Evolutionary conservation across 2,888 invertebrate species (phyloP), one percentile per base, ranked within the genome.

Genomic region (Drosophila austrosaltans): DNA sequence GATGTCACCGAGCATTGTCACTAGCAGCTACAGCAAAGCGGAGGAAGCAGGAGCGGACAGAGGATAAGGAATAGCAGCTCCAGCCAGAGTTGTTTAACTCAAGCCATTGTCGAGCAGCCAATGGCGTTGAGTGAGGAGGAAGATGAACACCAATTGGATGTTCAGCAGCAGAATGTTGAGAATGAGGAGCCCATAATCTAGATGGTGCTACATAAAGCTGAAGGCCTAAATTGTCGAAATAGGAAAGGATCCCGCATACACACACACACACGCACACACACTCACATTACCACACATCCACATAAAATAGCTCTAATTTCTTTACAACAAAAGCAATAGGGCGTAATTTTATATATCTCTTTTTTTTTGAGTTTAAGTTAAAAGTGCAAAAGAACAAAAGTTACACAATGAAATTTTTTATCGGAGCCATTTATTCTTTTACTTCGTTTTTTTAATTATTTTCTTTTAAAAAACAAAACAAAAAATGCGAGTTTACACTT

Each of bases 1-100:
- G 98, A 98, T 92, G 96, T 98, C 70, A 98, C 98, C 66, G 98
- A 98, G 94, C 98, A 98, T 92, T 98, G 98, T 93, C 98, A 98
- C 94, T 98, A 94, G 94, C 91, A 87, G 79, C 82, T 83, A 16
- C 28, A 64, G 63, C 69, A 74, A 54, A 75, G 69, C 73, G 59
- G 69, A 28, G 53, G 63, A 12, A 22, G 25, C 10, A 63, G 44
- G 28, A 28, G 39, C 66, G 22, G 30, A 30, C 72, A 58, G 28
- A 30, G 20, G 12, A 20, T 48, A 22, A 22, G 25, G 8, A 6
- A 4, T 12, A 16, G 69, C 67, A 57, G 70, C 70, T 73, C 77
- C 67, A 81, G 81, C 44, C 79, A 69, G 59, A 69, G 62, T 6
- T 81, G 81, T 72, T 75, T 80, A 30, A 84, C 75, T 39, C 56